These are phyloP conservation scores for Thalassophryne amazonica DNA, from an alignment of 2,797 vertebrate genomes.

Conservation along the genomic window DNA sequence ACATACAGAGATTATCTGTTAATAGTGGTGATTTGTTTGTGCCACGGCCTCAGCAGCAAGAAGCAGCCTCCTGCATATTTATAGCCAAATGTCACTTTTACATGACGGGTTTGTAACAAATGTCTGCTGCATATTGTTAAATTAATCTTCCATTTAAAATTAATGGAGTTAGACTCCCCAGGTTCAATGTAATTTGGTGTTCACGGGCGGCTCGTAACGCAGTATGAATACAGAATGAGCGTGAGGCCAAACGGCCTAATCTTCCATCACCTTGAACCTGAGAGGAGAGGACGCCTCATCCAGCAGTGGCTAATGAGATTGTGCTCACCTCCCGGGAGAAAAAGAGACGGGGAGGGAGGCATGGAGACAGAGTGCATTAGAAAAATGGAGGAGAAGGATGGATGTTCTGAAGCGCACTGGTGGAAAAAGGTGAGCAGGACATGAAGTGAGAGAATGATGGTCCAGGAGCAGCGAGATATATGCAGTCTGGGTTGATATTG, in stretches of 20 bases:
- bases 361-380: slow-evolving; percentile 30
- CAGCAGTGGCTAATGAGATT: slow-evolving; percentile 97
- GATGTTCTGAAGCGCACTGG: slow-evolving; percentile 42
- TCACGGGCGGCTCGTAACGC: slow-evolving; percentile 88
- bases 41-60: slow-evolving; percentile 77
- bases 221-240: slow-evolving; percentile 92
- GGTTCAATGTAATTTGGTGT: slow-evolving; percentile 99
- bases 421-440: slow-evolving; percentile 39
- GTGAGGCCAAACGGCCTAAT: slow-evolving; percentile 95
- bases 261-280: slow-evolving; percentile 99
- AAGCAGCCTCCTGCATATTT: slow-evolving; percentile 89
- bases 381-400: slow-evolving; percentile 56
- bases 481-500: slow-evolving; percentile 74
- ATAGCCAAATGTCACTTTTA: slow-evolving; percentile 97
- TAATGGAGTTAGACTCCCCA: slow-evolving; percentile 99
- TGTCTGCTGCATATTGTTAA: slow-evolving; percentile 99
- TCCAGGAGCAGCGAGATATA: slow-evolving; percentile 33
- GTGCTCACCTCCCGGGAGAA: slow-evolving; percentile 88
- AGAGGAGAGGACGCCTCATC: slow-evolving; percentile 93
- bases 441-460: slow-evolving; percentile 55
- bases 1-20: slow-evolving; percentile 88
- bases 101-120: slow-evolving; percentile 99
- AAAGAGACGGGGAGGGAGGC: slow-evolving; percentile 56
- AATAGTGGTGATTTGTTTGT: slow-evolving; percentile 93
- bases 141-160: slow-evolving; percentile 99